These are phyloP conservation scores for Hyposoter didymator DNA, from an alignment of 2,888 invertebrate genomes.

Conservation along the genomic window DNA sequence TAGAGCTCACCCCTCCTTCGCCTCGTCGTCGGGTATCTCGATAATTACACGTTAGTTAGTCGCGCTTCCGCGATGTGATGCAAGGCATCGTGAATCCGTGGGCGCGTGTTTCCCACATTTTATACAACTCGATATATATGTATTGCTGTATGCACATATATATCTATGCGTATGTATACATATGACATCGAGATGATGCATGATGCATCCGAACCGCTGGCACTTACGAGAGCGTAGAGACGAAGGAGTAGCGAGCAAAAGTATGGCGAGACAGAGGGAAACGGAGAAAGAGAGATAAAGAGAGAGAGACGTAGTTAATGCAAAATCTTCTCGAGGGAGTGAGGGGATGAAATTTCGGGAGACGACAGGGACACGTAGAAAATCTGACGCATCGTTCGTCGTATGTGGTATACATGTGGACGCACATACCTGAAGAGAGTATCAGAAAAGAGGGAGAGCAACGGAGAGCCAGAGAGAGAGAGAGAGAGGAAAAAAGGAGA, in stretches of 20 bases:
- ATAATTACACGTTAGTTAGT: conserved; percentile 76
- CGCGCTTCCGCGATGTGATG: conserved; percentile 53
- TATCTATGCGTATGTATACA: too few species aligned
- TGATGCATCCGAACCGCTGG: conserved; percentile 17
- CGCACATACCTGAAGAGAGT: conserved; percentile 25
- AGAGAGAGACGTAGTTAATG: conserved; percentile 72
- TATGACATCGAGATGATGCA: conserved; percentile 36
- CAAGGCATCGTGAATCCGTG: conserved; percentile 6
- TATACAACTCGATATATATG: background rate
- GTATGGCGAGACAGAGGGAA: conserved; percentile 1
- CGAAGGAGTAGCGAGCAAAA: conserved; percentile 34
- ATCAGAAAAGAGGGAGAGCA: conserved; percentile 58
- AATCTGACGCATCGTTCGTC: conserved; percentile 33
- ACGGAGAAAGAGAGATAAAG: conserved; percentile 6
- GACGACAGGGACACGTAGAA: conserved; percentile 44
- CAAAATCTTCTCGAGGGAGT: conserved; percentile 73
- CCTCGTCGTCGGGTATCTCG: conserved; percentile 62
- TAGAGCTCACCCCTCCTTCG: conserved; percentile 21
- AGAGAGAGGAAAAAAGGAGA: conserved; percentile 22
- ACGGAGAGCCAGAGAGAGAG: conserved; percentile 32
- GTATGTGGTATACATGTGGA: conserved; percentile 1
- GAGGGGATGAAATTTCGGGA: conserved; percentile 22
- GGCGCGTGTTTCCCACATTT: conserved; percentile 28
- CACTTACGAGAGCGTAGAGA: conserved; percentile 31
- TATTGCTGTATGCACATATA: background rate